Conservation (phyloP, 2,797 vertebrate species). For the Crypturellus tataupa region DNA sequence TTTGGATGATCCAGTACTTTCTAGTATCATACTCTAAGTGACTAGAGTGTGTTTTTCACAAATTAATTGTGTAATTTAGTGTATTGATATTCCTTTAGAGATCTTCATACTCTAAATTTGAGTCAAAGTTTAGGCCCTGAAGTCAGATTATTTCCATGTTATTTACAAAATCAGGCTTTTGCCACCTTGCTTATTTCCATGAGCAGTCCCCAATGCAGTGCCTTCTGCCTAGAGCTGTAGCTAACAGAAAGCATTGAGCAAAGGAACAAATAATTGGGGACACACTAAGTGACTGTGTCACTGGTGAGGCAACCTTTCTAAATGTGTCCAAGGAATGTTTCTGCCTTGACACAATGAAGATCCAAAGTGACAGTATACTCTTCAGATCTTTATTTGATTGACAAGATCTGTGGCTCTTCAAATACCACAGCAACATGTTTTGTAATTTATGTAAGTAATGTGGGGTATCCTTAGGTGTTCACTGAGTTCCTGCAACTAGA, state of each 20-base stretch:
- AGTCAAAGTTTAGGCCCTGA: neutral
- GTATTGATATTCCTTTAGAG: neutral
- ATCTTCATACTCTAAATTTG: neutral
- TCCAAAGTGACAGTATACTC: conserved; percentile 60
- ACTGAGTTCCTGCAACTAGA: neutral
- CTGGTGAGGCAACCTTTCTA: conserved; percentile 76
- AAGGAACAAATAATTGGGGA: conserved; percentile 48
- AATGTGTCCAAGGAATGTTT: conserved; percentile 72
- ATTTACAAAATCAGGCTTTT: neutral
- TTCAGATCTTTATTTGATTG: conserved; percentile 67
- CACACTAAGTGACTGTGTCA: conserved; percentile 24
- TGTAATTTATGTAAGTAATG: conserved; percentile 52
- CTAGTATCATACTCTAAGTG: neutral
- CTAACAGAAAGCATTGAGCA: neutral
- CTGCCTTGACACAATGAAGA: conserved; percentile 70
- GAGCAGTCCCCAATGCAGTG: neutral
- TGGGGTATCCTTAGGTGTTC: conserved; percentile 31
- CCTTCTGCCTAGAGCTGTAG: neutral
- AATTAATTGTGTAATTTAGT: neutral
- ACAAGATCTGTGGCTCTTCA: conserved; percentile 71
- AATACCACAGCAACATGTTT: conserved; percentile 39
- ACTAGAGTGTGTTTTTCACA: neutral
- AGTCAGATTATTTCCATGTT: neutral
- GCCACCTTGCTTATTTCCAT: neutral
- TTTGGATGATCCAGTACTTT: neutral